Conservation (phyloP, 1,140 invertebrate species). For the Brachionus calyciflorus region DNA sequence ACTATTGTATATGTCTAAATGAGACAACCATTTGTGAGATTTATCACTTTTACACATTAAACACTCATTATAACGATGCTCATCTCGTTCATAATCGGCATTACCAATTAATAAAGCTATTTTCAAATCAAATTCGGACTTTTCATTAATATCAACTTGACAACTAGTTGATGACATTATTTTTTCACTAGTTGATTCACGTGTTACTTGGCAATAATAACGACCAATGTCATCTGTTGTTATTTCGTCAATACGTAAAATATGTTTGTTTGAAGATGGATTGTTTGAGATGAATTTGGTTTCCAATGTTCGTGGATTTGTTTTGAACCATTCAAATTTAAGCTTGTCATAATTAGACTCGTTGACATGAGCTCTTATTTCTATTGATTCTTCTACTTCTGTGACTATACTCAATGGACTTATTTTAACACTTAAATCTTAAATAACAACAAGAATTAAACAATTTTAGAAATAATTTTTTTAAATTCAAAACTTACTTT, state of each 20-base stretch:
- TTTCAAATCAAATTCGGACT: slow-evolving; percentile 44
- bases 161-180: slow-evolving; percentile 1
- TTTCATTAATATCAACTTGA: slow-evolving; percentile 1
- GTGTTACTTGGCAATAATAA: slow-evolving; percentile 19
- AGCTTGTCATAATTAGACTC: background rate
- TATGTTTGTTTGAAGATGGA: background rate
- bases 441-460: background rate
- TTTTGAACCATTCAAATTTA: slow-evolving; percentile 44
- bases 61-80: background rate
- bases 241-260: background rate
- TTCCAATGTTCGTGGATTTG: background rate
- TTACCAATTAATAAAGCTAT: slow-evolving; percentile 45
- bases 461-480: too few species aligned
- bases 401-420: slow-evolving; percentile 1
- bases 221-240: slow-evolving; percentile 8
- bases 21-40: background rate
- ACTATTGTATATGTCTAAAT: slow-evolving; percentile 1
- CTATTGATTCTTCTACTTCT: background rate
- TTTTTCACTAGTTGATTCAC: slow-evolving; percentile 27
- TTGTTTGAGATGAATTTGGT: slow-evolving; percentile 14
- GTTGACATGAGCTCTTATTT: slow-evolving; percentile 9
- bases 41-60: background rate
- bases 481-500: background rate
- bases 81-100: slow-evolving; percentile 31
- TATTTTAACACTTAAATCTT: background rate